These are phyloP conservation scores for Aphodius sticticus DNA, from an alignment of 2,888 invertebrate species.

Conservation along the genomic window DNA sequence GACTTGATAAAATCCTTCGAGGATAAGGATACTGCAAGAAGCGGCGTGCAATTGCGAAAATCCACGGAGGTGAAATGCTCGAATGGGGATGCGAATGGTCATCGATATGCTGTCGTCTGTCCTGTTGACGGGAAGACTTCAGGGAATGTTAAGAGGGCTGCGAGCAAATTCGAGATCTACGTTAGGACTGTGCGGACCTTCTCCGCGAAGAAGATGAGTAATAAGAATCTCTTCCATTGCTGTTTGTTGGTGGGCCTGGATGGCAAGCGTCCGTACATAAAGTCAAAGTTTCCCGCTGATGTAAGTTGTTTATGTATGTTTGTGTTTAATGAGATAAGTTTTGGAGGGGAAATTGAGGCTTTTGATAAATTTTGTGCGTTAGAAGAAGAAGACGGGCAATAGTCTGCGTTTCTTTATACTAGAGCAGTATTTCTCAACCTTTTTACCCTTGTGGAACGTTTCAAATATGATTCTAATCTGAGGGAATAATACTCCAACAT, in stretches of 20 bases:
- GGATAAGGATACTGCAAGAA: constrained; percentile 26
- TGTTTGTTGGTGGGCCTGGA: constrained; percentile 75
- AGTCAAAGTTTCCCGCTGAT: constrained; percentile 73
- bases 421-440: no score
- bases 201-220: constrained; percentile 58
- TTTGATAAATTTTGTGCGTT: no score
- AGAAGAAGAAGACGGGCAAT: no score
- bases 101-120: constrained; percentile 22
- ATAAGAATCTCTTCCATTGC: constrained; percentile 68
- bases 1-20: constrained; percentile 54
- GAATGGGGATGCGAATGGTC: constrained; percentile 15
- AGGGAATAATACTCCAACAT: no score
- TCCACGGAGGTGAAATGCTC: constrained; percentile 13
- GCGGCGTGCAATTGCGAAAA: constrained; percentile 17
- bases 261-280: constrained; percentile 73
- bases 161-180: constrained; percentile 55
- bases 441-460: no score
- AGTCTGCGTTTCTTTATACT: no score
- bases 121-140: constrained; percentile 38
- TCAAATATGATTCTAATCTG: no score
- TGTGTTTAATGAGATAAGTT: no score
- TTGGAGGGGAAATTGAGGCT: no score
- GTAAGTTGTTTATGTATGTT: constrained; percentile 59
- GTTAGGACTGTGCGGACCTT: constrained; percentile 67
- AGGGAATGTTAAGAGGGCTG: constrained; percentile 39